These are phyloP conservation scores for Coboldia fuscipes DNA, from an alignment of 1,140 invertebrate genomes.

Conservation along the genomic window DNA sequence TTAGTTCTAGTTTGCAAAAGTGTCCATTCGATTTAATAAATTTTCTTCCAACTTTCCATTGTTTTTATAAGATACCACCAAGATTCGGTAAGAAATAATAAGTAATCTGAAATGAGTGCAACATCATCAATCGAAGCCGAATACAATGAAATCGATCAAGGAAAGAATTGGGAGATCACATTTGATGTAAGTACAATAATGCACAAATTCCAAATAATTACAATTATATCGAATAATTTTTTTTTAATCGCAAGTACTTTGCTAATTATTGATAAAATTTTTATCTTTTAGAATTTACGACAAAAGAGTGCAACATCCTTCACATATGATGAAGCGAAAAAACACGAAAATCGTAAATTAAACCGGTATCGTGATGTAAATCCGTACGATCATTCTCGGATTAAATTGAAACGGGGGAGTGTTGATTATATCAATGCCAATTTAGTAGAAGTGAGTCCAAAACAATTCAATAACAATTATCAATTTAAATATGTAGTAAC, in stretches of 20 bases:
- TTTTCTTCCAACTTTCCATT: no score
- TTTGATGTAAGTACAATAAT: slow-evolving; percentile 33
- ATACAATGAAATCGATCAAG: slow-evolving; percentile 37
- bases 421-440: slow-evolving; percentile 85
- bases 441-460: slow-evolving; percentile 42
- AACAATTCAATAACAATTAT: slow-evolving; percentile 1
- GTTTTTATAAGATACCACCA: no score
- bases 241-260: slow-evolving; percentile 1
- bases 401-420: slow-evolving; percentile 48
- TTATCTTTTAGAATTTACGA: slow-evolving; percentile 24
- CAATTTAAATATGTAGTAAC: slow-evolving; percentile 1
- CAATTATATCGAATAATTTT: slow-evolving; percentile 1
- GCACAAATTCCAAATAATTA: slow-evolving; percentile 1
- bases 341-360: slow-evolving; percentile 23
- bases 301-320: slow-evolving; percentile 28
- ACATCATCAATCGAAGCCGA: slow-evolving; percentile 43
- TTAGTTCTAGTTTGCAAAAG: no score
- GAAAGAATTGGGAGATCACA: slow-evolving; percentile 34
- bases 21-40: no score
- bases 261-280: slow-evolving; percentile 2
- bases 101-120: no score
- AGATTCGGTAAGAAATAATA: no score
- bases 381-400: slow-evolving; percentile 83
- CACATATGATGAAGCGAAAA: slow-evolving; percentile 32
- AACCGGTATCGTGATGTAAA: slow-evolving; percentile 87